Evolutionary conservation across 1,140 invertebrate species (phyloP).

Genomic region (Drosophila busckii): DNA sequence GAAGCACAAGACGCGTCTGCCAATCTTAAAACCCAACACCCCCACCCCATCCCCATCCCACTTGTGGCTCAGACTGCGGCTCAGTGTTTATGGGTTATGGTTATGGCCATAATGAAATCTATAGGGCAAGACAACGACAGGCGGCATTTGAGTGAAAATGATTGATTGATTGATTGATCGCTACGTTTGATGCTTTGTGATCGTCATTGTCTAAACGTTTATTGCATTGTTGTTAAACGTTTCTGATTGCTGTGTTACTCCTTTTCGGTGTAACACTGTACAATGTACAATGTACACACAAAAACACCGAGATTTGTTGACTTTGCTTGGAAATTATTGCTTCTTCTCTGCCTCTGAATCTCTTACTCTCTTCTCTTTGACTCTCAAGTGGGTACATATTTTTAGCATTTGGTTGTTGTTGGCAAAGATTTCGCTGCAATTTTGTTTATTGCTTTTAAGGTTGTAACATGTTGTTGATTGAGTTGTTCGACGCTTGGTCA

Average conservation of each 20-base stretch:
- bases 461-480: constrained; percentile 38
- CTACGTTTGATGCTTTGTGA: constrained; percentile 27
- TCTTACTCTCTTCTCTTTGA: constrained; percentile 5
- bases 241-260: constrained; percentile 54
- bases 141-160: constrained; percentile 69
- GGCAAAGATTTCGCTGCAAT: constrained; percentile 71
- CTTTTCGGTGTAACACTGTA: constrained; percentile 70
- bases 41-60: no score
- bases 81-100: constrained; percentile 64
- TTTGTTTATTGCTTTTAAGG: constrained; percentile 57
- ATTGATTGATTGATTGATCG: constrained; percentile 66
- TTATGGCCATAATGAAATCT: constrained; percentile 60
- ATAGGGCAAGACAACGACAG: constrained; percentile 60
- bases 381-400: no score
- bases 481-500: constrained; percentile 31
- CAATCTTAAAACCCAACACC: no score
- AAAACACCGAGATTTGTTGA: constrained; percentile 60
- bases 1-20: constrained; percentile 2
- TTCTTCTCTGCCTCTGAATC: constrained; percentile 42
- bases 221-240: constrained; percentile 27
- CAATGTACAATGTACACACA: no score
- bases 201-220: constrained; percentile 29
- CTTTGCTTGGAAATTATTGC: constrained; percentile 63
- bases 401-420: constrained; percentile 31
- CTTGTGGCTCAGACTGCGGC: not conserved